These are phyloP conservation scores for Vannuccia rotundouncinata DNA, from an alignment of 2,888 invertebrate genomes.

Conservation along the genomic window DNA sequence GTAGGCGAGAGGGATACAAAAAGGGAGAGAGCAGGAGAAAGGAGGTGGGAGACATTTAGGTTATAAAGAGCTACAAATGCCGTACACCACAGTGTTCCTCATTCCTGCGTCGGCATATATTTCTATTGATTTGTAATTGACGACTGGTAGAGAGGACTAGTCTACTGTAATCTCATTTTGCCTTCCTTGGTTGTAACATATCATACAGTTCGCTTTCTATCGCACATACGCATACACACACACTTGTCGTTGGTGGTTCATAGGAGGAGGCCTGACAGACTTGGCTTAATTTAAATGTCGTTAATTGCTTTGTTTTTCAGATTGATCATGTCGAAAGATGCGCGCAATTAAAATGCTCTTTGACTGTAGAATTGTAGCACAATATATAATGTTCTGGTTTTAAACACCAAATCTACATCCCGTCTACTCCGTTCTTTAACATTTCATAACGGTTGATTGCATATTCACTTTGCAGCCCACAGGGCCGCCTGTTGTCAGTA, in stretches of 20 bases:
- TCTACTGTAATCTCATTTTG: not conserved
- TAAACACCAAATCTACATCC: too few relatives aligned
- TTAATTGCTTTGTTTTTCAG: not conserved
- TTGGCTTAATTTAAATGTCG: not conserved
- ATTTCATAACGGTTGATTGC: too few relatives aligned
- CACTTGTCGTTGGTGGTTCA: not conserved
- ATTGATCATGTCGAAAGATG: not conserved
- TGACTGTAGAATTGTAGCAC: too few relatives aligned
- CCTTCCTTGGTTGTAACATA: not conserved
- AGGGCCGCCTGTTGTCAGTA: not conserved
- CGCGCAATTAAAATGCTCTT: too few relatives aligned
- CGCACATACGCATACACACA: too few relatives aligned
- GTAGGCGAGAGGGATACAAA: not conserved
- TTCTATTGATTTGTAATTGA: slow-evolving; percentile 4
- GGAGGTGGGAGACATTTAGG: not conserved
- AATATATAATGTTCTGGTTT: too few relatives aligned
- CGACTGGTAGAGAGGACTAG: not conserved
- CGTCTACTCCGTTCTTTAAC: too few relatives aligned
- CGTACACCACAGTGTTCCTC: not conserved
- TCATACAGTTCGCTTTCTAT: not conserved
- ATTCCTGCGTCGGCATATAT: not conserved
- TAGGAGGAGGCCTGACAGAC: not conserved
- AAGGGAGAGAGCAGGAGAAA: too few relatives aligned
- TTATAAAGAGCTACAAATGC: not conserved
- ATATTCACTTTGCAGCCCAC: not conserved